Base-by-base conservation (phyloP, 2,888 invertebrate species). In the Neria commutata region DNA sequence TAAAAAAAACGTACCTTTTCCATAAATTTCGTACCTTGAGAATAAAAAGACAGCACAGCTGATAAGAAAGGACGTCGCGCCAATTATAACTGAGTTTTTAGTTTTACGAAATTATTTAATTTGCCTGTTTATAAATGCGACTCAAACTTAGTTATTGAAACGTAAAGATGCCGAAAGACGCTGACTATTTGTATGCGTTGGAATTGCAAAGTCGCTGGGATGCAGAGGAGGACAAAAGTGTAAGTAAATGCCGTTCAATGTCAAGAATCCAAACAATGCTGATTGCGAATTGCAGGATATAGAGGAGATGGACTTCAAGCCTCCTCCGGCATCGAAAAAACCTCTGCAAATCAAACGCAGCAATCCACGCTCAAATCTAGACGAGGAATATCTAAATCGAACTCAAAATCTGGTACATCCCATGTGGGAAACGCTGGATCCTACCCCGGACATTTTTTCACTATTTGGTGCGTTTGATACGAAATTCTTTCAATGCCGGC, bases 401-500 rank as follows among this genome's bases (percentile, higher is more conserved):
- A 82, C 80, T 0, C 69, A 73, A 25, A 81, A 83, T 47, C 58
- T 83, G 23, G 82, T 81, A 0, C 80, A 82, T 63, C 81, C 82
- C 0, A 71, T 76, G 51, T 82, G 83, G 86, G 99, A 99, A 81
- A 79, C 91, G 1, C 84, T 94, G 1, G 99, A 99, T 82, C 99
- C 99, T 0, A 95, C 91, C 11, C 99, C 99, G 0, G 93, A 99
- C 80, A 87, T 98, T 33, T 86, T 90, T 73, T 85, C 86, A 0
- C 83, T 99, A 61, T 99, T 99, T 77, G 74, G 89, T 1, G 89
- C 91, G 63, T 99, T 96, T 75, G 91, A 98, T 80, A 82, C 85
- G 23, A 85, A 87, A 67, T 99, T 92, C 78, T 99, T 99, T 77
- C 89, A 89, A 85, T 86, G 88, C 5, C 86, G 86, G 65, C 83